Percentiles rank a stretch among this genome's conserved stretches.
phyloP scores from a whole-genome alignment of 2,113 vertebrate species.

The Cathartes aura region DNA sequence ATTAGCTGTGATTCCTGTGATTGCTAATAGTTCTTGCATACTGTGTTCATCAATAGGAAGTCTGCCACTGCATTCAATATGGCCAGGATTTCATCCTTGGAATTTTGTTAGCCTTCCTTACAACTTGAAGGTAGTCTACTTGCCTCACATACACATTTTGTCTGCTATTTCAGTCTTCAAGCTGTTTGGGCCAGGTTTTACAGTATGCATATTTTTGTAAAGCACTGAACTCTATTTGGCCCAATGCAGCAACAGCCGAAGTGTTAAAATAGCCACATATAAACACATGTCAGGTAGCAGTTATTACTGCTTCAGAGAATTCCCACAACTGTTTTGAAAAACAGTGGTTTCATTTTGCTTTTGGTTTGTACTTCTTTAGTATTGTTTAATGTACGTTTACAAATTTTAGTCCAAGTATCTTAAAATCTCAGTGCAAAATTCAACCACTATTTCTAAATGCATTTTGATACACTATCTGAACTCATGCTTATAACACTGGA shows the following conservation, averaged over 20 bases:
- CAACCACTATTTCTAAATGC: background rate
- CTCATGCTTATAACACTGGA: background rate
- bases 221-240: background rate
- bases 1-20: slow-evolving; percentile 34
- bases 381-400: background rate
- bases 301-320: background rate
- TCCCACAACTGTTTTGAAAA: background rate
- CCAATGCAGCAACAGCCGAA: background rate
- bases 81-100: background rate
- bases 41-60: background rate
- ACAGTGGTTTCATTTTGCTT: background rate
- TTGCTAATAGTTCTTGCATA: background rate
- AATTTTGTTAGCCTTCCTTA: background rate
- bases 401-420: background rate
- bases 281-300: background rate
- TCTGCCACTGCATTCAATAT: background rate
- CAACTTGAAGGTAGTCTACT: background rate
- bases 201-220: background rate
- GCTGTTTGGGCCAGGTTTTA: background rate
- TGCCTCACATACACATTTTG: background rate
- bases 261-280: background rate
- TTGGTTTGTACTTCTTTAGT: background rate
- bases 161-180: background rate
- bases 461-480: background rate
- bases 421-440: background rate